Base-by-base conservation (phyloP, 1,140 invertebrate genomes). In the Sitodiplosis mosellana region DNA sequence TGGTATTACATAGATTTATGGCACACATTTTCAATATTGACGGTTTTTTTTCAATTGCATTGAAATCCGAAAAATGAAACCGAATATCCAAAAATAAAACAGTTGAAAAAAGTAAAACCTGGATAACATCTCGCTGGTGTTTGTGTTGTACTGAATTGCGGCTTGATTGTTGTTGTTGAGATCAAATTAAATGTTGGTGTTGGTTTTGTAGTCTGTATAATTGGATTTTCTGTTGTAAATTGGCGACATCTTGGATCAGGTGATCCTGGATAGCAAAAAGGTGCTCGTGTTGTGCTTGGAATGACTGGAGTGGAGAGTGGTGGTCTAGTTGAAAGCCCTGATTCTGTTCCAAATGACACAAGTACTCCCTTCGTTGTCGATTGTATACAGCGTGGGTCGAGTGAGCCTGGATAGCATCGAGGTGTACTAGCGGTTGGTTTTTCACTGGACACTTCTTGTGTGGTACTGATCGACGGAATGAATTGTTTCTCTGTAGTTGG, bases 241-340 rank as follows among this genome's bases (percentile, higher is more conserved):
- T 20, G 60, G 56, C 37, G 58, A 20, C 68, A 71, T 12, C 59
- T 54, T 12, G 65, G 66, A 53, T 72, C 68, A 2, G 50, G 59
- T 7, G 57, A 62, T 0, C 68, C 69, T 7, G 60, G 66, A 50
- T 56, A 69, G 50, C 66, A 64, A 8, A 45, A 18, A 2, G 57
- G 61, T 46, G 55, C 49, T 46, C 56, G 56, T 43, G 54, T 54
- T 10, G 53, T 52, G 10, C 27, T 27, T 27, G 27, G 27, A 27
- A 27, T 27, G 10, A 10, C 3, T 3, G 27, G 27, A 27, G 27
- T 27, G 3, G 27, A 27, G 10, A 27, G 3, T 27, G 27, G 27
- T 27, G 27, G 27, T 27, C 27, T 27, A 5, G 27, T 27, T 5
- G 27, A 27, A 5, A 27, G 27, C 3, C 10, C 10, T 10, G 27